A percentile compares a stretch with the other conserved stretches of the same genome.
phyloP scores from a whole-genome alignment of 2,113 vertebrate species.

The Pungitius pungitius region DNA sequence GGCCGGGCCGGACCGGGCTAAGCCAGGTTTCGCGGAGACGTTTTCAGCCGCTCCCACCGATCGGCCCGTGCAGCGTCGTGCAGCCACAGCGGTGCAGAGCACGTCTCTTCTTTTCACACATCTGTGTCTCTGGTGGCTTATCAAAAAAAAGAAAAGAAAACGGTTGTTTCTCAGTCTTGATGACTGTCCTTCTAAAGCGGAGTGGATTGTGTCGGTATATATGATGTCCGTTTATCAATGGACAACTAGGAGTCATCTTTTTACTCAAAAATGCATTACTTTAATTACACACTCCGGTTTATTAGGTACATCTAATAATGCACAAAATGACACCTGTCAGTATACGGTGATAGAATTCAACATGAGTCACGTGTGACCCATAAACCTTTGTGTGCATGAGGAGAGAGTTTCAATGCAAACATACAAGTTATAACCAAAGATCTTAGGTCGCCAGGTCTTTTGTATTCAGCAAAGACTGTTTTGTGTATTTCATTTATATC shows the following conservation, averaged over 20 bases:
- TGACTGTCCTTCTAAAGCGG: neutral
- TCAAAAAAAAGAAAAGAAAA: too few species aligned
- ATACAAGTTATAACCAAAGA: neutral
- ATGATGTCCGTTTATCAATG: neutral
- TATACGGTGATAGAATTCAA: neutral
- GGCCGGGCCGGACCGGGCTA: conserved; percentile 35
- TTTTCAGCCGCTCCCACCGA: conserved; percentile 13
- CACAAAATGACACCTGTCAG: neutral
- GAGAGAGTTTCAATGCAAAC: neutral
- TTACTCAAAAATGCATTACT: neutral
- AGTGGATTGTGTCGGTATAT: neutral
- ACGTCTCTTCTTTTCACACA: too few species aligned
- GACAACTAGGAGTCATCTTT: neutral
- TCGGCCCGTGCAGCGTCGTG: neutral
- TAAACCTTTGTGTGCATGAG: neutral
- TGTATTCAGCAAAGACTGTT: neutral
- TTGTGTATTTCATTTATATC: neutral
- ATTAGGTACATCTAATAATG: neutral
- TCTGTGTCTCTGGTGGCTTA: neutral
- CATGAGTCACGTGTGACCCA: neutral
- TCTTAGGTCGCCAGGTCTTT: neutral
- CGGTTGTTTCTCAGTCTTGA: too few species aligned
- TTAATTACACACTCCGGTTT: neutral
- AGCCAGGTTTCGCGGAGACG: conserved; percentile 43
- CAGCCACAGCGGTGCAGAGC: neutral